Evolutionary conservation across 2,797 vertebrate species (phyloP), one percentile per base, ranked within the genome.

Genomic region (Anguilla megastoma): DNA sequence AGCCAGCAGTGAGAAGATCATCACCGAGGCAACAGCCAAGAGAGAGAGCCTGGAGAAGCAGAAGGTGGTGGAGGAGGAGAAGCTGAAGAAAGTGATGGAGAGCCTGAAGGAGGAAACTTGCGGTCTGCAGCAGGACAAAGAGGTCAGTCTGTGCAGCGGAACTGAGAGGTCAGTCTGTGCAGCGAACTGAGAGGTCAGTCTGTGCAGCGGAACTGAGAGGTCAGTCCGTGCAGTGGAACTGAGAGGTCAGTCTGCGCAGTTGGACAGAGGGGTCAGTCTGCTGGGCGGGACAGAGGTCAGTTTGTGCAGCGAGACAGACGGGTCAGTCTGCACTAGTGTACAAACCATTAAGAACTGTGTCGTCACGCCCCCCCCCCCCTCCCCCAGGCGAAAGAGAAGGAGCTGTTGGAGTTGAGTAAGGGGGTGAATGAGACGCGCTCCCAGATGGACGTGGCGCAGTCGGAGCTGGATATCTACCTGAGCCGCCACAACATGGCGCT

Each of bases 391-490:
- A 97, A 95, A 94, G 98, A 99, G 93, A 96, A 97, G 60, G 96
- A 98, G 93, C 96, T 99, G 50, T 95, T 99, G 97, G 97, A 96
- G 90, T 95, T 99, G 27, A 99, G 96, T 80, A 98, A 96, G 94
- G 94, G 91, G 0, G 98, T 99, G 89, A 98, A 97, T 9, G 97
- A 99, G 94, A 97, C 97, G 0, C 96, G 97, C 18, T 99, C 98
- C 18, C 95, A 93, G 71, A 97, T 97, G 97, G 97, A 98, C 2
- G 92, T 99, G 0, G 96, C 97, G 4, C 98, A 98, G 50, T 97
- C 97, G 0, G 98, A 99, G 93, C 95, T 99, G 9, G 97, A 99
- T 90, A 97, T 99, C 89, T 98, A 98, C 90, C 96, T 99, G 16
- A 98, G 97, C 92, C 94, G 94, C 56, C 96, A 99, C 92, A 99